phyloP scores from a whole-genome alignment of 2,113 vertebrate genomes.

The Lepidothrix coronata region DNA sequence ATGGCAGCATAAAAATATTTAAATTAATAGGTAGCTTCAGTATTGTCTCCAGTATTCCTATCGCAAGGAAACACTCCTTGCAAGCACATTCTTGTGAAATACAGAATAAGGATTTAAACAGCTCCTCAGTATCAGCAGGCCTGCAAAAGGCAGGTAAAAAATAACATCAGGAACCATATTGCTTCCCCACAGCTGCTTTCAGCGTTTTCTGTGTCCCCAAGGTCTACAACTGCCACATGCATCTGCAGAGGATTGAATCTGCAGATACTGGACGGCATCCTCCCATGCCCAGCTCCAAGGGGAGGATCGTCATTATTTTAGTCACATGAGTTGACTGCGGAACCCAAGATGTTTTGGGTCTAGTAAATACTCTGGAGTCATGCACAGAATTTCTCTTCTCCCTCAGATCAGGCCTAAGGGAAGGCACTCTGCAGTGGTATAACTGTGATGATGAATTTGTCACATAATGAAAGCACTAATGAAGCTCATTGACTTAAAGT shows the following conservation, averaged over 20 bases:
- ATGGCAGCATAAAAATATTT: background rate
- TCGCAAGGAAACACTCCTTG: background rate
- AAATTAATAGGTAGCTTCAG: background rate
- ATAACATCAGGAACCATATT: rapidly evolving
- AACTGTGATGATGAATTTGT: background rate
- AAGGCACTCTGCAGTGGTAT: background rate
- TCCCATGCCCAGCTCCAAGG: background rate
- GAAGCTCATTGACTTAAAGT: background rate
- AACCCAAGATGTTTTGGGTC: background rate
- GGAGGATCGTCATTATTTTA: background rate
- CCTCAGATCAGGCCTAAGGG: background rate
- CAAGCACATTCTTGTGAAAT: background rate
- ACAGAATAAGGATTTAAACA: background rate
- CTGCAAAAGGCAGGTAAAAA: background rate
- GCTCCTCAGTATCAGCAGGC: background rate
- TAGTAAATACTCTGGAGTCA: background rate
- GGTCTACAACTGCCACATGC: background rate
- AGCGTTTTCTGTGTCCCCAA: background rate
- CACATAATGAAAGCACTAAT: background rate
- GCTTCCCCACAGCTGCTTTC: background rate
- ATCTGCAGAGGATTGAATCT: background rate
- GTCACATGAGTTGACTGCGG: background rate
- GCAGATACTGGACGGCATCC: background rate
- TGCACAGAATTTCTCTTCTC: background rate
- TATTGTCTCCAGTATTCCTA: background rate